These are phyloP conservation scores for Grantiella picta DNA, from an alignment of 2,113 vertebrate genomes.

Conservation along the genomic window DNA sequence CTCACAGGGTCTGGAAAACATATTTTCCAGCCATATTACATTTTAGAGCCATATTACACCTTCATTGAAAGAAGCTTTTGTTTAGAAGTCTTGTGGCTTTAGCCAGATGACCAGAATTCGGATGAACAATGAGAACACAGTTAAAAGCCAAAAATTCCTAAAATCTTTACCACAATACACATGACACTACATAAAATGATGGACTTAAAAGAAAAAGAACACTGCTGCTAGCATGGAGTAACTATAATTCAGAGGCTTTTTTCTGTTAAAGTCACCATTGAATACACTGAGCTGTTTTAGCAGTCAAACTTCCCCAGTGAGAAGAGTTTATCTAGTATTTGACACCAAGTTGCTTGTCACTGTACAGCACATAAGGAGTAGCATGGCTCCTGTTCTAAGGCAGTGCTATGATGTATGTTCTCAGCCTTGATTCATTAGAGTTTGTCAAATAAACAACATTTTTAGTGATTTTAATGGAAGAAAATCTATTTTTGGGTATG, in stretches of 20 bases:
- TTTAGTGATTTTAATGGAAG: background rate
- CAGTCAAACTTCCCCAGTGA: background rate
- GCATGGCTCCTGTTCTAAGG: rapidly evolving
- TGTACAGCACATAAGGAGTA: background rate
- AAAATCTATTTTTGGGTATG: background rate
- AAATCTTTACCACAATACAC: background rate
- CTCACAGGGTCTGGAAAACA: background rate
- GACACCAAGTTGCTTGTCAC: background rate
- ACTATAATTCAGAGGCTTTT: background rate
- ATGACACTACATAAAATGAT: background rate
- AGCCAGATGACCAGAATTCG: background rate
- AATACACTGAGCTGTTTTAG: background rate
- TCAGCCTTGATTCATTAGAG: background rate
- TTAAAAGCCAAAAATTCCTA: background rate
- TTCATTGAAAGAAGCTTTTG: background rate
- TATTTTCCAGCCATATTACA: background rate
- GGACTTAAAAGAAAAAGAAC: background rate
- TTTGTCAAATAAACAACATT: background rate
- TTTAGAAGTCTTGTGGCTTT: background rate
- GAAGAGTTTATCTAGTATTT: background rate
- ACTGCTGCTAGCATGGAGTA: background rate
- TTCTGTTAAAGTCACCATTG: background rate
- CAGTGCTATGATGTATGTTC: background rate
- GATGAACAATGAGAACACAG: background rate
- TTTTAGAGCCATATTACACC: background rate